phyloP scores from a whole-genome alignment of 37 sponge, comb jelly and placozoan species.

The Aplysina aerophoba region DNA sequence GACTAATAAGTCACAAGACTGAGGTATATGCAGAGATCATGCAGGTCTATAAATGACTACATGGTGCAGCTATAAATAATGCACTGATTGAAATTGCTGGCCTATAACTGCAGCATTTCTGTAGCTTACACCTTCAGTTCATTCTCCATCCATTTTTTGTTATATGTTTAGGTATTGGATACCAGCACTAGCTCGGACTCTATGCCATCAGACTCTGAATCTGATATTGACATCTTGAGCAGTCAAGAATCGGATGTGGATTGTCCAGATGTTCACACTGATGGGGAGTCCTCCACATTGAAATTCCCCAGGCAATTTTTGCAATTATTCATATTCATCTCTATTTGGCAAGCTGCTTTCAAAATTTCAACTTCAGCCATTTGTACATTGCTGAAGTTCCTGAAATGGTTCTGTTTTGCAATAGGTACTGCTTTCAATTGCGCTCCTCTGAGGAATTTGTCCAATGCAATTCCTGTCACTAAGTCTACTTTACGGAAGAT shows the following conservation, averaged over 20 bases:
- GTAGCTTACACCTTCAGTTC: constrained; percentile 11
- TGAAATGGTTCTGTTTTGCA: background rate
- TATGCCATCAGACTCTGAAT: constrained; percentile 3
- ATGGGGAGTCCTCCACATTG: background rate
- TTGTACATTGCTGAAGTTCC: background rate
- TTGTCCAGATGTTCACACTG: constrained; percentile 11
- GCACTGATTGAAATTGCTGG: constrained; percentile 7
- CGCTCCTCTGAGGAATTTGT: background rate
- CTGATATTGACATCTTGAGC: constrained; percentile 11
- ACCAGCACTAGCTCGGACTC: constrained; percentile 12
- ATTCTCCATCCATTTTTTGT: constrained; percentile 10
- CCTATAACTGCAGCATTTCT: constrained; percentile 7
- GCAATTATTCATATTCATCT: background rate
- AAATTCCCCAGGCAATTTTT: background rate
- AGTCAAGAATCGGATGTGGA: constrained; percentile 3
- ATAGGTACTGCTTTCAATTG: background rate
- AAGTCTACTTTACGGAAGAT: background rate
- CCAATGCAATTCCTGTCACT: background rate
- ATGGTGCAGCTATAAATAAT: constrained; percentile 10
- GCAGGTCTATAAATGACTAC: constrained; percentile 11
- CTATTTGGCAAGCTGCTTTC: background rate
- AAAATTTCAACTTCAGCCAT: constrained; percentile 12
- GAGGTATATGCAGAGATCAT: constrained; percentile 11
- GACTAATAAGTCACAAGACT: constrained; percentile 11
- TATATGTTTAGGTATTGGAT: constrained; percentile 10